Evolutionary conservation across 2,113 vertebrate genomes (phyloP).

Genomic region (Panthera tigris): DNA sequence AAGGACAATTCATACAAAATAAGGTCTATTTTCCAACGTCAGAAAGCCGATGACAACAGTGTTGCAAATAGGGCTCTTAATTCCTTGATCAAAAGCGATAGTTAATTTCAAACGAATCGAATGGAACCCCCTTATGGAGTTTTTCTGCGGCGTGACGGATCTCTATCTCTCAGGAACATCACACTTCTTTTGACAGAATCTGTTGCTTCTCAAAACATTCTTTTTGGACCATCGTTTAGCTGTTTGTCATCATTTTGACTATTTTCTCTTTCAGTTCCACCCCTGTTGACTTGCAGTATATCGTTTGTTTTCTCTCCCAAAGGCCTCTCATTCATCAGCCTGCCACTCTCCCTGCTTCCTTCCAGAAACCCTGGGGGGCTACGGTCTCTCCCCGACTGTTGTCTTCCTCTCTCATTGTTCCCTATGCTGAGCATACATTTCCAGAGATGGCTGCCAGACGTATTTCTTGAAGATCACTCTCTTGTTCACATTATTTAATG

Average conservation of each 20-base stretch:
- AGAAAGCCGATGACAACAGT: neutral
- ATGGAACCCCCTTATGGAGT: neutral
- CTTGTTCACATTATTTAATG: neutral
- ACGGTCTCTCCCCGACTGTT: rapidly evolving
- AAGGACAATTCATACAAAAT: neutral
- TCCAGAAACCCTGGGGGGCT: neutral
- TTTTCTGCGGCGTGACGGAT: neutral
- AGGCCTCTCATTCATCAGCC: neutral
- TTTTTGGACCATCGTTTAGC: neutral
- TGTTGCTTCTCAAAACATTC: neutral
- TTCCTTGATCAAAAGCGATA: neutral
- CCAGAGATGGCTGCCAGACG: neutral
- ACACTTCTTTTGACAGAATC: neutral
- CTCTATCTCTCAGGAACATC: neutral
- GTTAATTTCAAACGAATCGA: neutral
- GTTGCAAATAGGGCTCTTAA: neutral
- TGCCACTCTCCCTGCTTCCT: neutral
- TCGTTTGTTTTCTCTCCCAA: neutral
- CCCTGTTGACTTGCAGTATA: neutral
- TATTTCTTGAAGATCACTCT: neutral
- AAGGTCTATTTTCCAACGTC: neutral
- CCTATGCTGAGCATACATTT: neutral
- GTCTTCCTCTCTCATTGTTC: neutral
- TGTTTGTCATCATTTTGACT: neutral
- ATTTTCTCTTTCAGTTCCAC: neutral